phyloP scores from a whole-genome alignment of 2,888 invertebrate genomes.

The Diaphora mendica region DNA sequence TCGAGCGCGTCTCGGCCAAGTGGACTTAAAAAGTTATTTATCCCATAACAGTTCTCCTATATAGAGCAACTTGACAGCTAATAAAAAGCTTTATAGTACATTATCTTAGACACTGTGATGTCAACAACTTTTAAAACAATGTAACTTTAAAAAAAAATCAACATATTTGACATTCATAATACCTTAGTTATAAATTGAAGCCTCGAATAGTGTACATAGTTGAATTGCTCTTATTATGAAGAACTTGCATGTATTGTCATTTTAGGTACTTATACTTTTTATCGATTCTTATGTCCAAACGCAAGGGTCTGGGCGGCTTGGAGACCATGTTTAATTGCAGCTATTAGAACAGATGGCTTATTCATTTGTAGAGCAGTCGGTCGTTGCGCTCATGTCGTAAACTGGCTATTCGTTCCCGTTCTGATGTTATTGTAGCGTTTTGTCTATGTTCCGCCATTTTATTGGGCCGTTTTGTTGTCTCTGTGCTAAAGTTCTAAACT shows the following conservation, averaged over 20 bases:
- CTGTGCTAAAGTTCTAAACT: conserved; percentile 68
- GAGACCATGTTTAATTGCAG: conserved; percentile 84
- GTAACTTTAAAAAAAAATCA: conserved; percentile 37
- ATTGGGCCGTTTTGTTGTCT: conserved; percentile 83
- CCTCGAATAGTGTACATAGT: conserved; percentile 17
- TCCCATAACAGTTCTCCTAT: conserved; percentile 67
- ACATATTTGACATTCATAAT: conserved; percentile 40
- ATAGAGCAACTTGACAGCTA: conserved; percentile 71
- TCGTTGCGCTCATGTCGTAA: conserved; percentile 85
- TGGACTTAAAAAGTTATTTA: conserved; percentile 68
- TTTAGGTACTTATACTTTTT: conserved; percentile 52
- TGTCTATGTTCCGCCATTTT: conserved; percentile 85
- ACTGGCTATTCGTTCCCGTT: conserved; percentile 85
- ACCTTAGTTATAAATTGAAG: conserved; percentile 15
- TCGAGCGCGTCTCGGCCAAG: conserved; percentile 65
- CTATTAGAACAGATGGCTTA: conserved; percentile 87
- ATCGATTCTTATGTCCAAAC: conserved; percentile 73
- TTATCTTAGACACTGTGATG: conserved; percentile 62
- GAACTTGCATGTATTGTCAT: conserved; percentile 24
- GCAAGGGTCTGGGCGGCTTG: conserved; percentile 67
- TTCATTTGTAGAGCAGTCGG: conserved; percentile 86
- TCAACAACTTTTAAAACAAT: conserved; percentile 61
- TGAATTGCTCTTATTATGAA: conserved; percentile 26
- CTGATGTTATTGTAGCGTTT: conserved; percentile 86
- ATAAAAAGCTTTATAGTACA: conserved; percentile 70